Percentiles rank a stretch among this genome's conserved stretches.
These are phyloP conservation scores for Hermaeophaga mercurialis DNA, from an alignment of 2,888 invertebrate genomes.

Conservation along the genomic window DNA sequence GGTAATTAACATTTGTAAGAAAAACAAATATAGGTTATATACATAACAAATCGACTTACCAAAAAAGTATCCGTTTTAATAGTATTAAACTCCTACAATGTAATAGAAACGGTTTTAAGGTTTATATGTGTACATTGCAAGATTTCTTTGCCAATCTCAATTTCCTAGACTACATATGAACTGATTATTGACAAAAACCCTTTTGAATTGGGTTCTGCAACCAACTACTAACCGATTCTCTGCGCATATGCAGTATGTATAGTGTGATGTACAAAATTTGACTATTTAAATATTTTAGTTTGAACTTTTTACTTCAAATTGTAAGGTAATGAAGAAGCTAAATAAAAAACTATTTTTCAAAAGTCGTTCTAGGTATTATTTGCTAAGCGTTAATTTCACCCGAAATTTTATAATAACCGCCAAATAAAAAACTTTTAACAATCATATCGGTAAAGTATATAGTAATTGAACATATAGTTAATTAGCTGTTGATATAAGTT, in stretches of 20 bases:
- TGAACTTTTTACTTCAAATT: neutral
- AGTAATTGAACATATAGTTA: neutral
- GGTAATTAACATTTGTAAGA: conserved; percentile 7
- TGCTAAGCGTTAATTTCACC: no score
- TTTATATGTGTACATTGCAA: conserved; percentile 8
- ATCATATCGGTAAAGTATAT: no score
- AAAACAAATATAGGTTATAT: conserved; percentile 32
- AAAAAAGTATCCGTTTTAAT: conserved; percentile 2
- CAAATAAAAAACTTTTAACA: no score
- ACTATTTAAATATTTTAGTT: conserved; percentile 10
- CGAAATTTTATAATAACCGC: no score
- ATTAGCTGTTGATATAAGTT: conserved; percentile 5
- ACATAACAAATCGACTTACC: conserved; percentile 22
- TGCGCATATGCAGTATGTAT: conserved; percentile 14
- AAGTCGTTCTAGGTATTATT: no score
- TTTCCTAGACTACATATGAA: conserved; percentile 10
- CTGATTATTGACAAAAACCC: conserved; percentile 20
- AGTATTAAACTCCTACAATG: neutral
- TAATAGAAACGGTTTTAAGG: neutral
- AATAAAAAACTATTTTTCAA: neutral
- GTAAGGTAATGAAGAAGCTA: neutral
- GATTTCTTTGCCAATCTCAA: neutral
- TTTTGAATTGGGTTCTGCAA: conserved; percentile 16
- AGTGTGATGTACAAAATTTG: conserved; percentile 16
- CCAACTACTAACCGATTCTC: conserved; percentile 1